These are phyloP conservation scores for Parauchenoglanis punctatus DNA, from an alignment of 2,797 vertebrate species.

Conservation along the genomic window DNA sequence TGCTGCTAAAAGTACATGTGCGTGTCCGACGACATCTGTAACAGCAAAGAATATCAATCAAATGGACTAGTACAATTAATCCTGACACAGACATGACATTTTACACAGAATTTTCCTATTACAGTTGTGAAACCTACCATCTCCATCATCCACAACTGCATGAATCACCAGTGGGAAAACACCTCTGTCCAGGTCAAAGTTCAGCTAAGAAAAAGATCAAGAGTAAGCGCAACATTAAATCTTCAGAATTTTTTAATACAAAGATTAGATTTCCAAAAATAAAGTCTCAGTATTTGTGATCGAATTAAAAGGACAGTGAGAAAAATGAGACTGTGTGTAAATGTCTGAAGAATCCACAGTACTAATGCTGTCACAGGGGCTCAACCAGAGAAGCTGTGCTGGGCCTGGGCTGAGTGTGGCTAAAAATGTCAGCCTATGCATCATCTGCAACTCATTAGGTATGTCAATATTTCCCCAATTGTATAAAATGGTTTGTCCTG, in stretches of 20 bases:
- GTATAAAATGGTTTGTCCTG: background rate
- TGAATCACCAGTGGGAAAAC: slow-evolving; percentile 96
- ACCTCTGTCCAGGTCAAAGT: slow-evolving; percentile 94
- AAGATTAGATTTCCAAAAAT: background rate
- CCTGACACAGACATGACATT: background rate
- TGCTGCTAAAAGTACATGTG: slow-evolving; percentile 94
- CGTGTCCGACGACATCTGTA: slow-evolving; percentile 90
- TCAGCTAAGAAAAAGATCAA: slow-evolving; percentile 78
- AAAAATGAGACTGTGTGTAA: background rate
- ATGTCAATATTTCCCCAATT: background rate
- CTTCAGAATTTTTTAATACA: background rate
- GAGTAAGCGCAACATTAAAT: background rate
- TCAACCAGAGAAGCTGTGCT: background rate
- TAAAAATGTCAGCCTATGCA: background rate
- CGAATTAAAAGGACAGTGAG: background rate
- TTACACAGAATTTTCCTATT: background rate
- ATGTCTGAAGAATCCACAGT: background rate
- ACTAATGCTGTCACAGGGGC: background rate
- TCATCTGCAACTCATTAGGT: background rate
- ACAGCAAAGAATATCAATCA: slow-evolving; percentile 52
- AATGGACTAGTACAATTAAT: background rate
- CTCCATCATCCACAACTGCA: slow-evolving; percentile 94
- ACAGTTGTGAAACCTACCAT: slow-evolving; percentile 78
- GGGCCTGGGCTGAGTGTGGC: background rate
- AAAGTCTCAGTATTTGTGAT: background rate